These are phyloP conservation scores for Cetoscarus ocellatus DNA, from an alignment of 2,797 vertebrate genomes.

Conservation along the genomic window DNA sequence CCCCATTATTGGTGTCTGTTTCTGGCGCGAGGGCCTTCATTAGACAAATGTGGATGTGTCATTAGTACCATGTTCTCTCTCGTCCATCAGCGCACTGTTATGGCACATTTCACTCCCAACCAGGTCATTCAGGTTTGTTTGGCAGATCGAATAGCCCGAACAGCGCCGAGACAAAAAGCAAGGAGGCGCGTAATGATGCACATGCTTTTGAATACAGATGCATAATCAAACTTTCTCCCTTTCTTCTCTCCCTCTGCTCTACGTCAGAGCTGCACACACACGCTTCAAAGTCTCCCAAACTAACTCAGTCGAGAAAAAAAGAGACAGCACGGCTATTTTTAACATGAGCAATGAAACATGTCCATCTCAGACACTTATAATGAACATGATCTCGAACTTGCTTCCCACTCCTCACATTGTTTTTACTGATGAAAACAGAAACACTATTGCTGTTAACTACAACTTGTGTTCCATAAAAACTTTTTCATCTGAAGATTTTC, in stretches of 20 bases:
- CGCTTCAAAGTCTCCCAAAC: background rate
- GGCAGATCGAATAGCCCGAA: constrained; percentile 58
- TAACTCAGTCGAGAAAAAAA: background rate
- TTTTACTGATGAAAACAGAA: no score
- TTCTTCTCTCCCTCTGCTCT: background rate
- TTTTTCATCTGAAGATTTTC: no score
- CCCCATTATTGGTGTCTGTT: constrained; percentile 50
- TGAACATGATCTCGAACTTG: no score
- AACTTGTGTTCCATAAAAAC: no score
- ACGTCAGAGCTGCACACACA: background rate
- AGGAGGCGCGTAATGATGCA: constrained; percentile 42
- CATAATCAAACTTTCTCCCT: constrained; percentile 38
- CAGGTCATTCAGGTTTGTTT: constrained; percentile 61
- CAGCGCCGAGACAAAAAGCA: constrained; percentile 27
- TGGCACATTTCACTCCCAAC: constrained; percentile 72
- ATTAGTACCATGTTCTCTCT: constrained; percentile 65
- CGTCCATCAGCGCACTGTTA: constrained; percentile 63
- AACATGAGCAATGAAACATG: no score
- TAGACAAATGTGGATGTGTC: constrained; percentile 55
- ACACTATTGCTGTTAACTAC: no score
- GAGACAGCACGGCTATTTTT: background rate
- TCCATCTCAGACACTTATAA: no score
- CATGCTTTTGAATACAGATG: constrained; percentile 28
- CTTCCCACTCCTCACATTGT: no score
- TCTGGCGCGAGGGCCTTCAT: constrained; percentile 49